These are phyloP conservation scores for Bombus haemorrhoidalis DNA, from an alignment of 1,140 invertebrate genomes.

Conservation along the genomic window DNA sequence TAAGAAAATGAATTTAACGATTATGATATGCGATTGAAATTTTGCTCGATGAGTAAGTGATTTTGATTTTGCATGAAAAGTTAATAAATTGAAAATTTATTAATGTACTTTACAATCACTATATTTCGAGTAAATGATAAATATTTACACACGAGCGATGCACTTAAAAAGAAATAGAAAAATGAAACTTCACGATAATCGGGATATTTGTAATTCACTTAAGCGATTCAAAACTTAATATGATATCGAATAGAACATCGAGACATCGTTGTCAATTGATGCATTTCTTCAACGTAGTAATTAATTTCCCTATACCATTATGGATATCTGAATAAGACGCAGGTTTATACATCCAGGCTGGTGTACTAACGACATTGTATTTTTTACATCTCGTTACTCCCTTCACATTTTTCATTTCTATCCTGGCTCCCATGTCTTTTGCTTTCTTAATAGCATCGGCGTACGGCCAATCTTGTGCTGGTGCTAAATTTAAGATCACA, in stretches of 20 bases:
- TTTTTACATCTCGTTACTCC: constrained; percentile 82
- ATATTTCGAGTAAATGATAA: background rate
- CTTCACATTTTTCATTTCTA: constrained; percentile 80
- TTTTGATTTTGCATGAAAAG: no score
- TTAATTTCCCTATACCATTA: constrained; percentile 84
- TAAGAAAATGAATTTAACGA: no score
- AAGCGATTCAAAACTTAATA: background rate
- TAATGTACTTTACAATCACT: background rate
- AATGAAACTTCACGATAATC: background rate
- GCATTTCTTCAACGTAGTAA: constrained; percentile 60
- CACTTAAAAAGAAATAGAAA: background rate
- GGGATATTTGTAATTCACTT: background rate
- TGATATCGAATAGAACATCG: background rate
- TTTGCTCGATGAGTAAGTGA: no score
- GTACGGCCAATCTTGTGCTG: constrained; percentile 84
- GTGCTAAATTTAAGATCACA: constrained; percentile 60
- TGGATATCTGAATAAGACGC: constrained; percentile 82
- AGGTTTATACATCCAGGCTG: constrained; percentile 85
- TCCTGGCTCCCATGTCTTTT: constrained; percentile 82
- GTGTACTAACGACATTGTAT: constrained; percentile 84
- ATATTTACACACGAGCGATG: background rate
- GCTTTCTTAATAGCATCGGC: constrained; percentile 83
- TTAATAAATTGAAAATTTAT: background rate
- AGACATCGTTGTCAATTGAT: constrained; percentile 35
- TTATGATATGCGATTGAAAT: no score